Evolutionary conservation across 1,140 invertebrate species (phyloP).

Genomic region (Schmidtea mediterranea): DNA sequence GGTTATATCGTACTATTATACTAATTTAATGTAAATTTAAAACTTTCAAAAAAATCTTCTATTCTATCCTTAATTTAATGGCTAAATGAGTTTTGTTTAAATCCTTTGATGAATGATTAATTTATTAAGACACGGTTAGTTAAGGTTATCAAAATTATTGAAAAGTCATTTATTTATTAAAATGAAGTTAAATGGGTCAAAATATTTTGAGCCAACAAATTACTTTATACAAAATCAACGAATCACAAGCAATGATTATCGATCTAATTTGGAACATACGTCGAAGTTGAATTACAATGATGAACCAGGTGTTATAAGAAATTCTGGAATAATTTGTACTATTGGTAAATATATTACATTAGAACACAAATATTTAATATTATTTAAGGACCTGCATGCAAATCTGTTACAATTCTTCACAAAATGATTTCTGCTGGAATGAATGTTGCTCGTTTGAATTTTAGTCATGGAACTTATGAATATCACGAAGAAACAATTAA

Average conservation of each 20-base stretch:
- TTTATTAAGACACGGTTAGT: too few relatives aligned
- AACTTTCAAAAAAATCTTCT: too few relatives aligned
- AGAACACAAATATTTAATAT: too few relatives aligned
- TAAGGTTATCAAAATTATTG: too few relatives aligned
- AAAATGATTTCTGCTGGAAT: constrained; percentile 92
- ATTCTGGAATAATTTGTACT: constrained; percentile 58
- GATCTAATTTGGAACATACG: constrained; percentile 58
- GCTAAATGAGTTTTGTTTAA: too few relatives aligned
- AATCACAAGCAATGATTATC: constrained; percentile 20
- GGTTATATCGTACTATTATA: too few relatives aligned
- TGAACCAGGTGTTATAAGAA: constrained; percentile 31
- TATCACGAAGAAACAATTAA: constrained; percentile 67
- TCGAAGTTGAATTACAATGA: constrained; percentile 69
- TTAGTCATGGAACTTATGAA: constrained; percentile 83
- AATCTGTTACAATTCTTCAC: constrained; percentile 50
- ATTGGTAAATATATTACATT: constrained; percentile 28
- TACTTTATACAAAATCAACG: constrained; percentile 21
- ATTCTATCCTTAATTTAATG: too few relatives aligned
- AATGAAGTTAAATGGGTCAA: not conserved
- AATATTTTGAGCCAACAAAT: not conserved
- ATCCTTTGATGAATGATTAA: too few relatives aligned
- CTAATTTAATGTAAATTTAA: too few relatives aligned
- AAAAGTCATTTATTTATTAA: too few relatives aligned
- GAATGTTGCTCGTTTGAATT: constrained; percentile 88
- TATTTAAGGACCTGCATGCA: constrained; percentile 40